Percentiles rank a stretch among this genome's conserved stretches.
phyloP scores from a whole-genome alignment of 2,888 invertebrate genomes.

The Hirtodrosophila cameraria region DNA sequence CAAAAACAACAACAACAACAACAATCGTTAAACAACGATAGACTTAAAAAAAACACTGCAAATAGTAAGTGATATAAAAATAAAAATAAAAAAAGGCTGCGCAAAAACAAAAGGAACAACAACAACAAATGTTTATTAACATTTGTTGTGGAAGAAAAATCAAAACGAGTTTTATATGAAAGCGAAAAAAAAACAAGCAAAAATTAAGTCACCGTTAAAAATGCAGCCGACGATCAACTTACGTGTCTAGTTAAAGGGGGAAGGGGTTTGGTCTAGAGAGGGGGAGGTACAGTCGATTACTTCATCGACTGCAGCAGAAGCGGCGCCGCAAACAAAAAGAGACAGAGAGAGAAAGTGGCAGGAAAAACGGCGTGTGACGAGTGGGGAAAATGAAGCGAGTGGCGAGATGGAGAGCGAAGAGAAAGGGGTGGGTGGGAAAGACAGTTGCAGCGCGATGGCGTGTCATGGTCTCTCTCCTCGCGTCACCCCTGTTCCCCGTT shows the following conservation, averaged over 20 bases:
- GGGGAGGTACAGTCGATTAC: constrained; percentile 49
- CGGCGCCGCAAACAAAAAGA: background rate
- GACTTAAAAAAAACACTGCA: constrained; percentile 20
- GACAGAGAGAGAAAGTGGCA: constrained; percentile 71
- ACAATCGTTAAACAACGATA: constrained; percentile 22
- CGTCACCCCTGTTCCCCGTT: constrained; percentile 2
- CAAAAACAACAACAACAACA: too few relatives aligned
- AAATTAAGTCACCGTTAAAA: constrained; percentile 70
- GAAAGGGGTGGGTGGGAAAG: constrained; percentile 18
- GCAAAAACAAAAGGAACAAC: constrained; percentile 9
- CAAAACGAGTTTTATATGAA: constrained; percentile 68
- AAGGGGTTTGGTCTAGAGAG: background rate
- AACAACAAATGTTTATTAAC: constrained; percentile 41
- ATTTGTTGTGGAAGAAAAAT: constrained; percentile 57
- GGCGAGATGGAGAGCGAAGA: background rate
- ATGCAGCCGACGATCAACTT: constrained; percentile 51
- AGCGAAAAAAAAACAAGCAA: constrained; percentile 12
- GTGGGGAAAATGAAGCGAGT: constrained; percentile 12
- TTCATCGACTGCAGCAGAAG: constrained; percentile 55
- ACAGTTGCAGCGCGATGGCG: constrained; percentile 67
- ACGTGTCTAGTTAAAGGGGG: background rate
- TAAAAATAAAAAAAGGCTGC: constrained; percentile 4
- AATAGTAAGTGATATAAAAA: constrained; percentile 7
- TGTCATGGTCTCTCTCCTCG: constrained; percentile 52
- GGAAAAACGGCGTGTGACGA: constrained; percentile 54